These are phyloP conservation scores for Mechanitis messenoides DNA, from an alignment of 2,888 invertebrate species.

Conservation along the genomic window DNA sequence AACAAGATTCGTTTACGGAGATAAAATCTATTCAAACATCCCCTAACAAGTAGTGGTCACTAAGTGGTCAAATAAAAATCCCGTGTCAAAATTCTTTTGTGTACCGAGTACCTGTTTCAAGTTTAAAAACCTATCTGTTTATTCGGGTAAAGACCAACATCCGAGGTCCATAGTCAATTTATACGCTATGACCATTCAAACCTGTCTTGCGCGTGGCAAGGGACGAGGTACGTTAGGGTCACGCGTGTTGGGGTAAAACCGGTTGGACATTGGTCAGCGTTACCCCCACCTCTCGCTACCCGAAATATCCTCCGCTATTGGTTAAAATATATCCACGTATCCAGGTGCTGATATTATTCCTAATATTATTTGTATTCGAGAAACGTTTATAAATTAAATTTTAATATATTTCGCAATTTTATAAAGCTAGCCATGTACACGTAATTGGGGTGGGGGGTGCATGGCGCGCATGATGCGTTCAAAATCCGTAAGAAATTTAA, in stretches of 20 bases:
- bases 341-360: slow-evolving; percentile 46
- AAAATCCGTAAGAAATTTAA: slow-evolving; percentile 65
- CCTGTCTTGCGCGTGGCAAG: slow-evolving; percentile 33
- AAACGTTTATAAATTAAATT: too few species aligned
- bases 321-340: slow-evolving; percentile 35
- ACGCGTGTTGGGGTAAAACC: slow-evolving; percentile 57
- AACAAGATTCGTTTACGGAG: slow-evolving; percentile 53
- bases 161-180: slow-evolving; percentile 66
- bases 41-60: slow-evolving; percentile 56
- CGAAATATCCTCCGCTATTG: slow-evolving; percentile 42
- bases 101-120: slow-evolving; percentile 54
- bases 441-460: slow-evolving; percentile 40
- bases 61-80: slow-evolving; percentile 64
- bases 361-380: too few species aligned
- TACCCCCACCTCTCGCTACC: slow-evolving; percentile 12
- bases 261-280: slow-evolving; percentile 67
- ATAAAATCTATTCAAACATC: slow-evolving; percentile 56
- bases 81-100: slow-evolving; percentile 65
- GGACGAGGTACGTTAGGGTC: slow-evolving; percentile 39
- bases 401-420: slow-evolving; percentile 9
- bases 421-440: slow-evolving; percentile 35
- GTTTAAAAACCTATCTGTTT: slow-evolving; percentile 58
- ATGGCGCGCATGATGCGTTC: slow-evolving; percentile 44
- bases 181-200: slow-evolving; percentile 48
- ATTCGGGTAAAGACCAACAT: slow-evolving; percentile 59